Evolutionary conservation across 1,140 invertebrate species (phyloP).

Genomic region (Aphelenchoides besseyi): DNA sequence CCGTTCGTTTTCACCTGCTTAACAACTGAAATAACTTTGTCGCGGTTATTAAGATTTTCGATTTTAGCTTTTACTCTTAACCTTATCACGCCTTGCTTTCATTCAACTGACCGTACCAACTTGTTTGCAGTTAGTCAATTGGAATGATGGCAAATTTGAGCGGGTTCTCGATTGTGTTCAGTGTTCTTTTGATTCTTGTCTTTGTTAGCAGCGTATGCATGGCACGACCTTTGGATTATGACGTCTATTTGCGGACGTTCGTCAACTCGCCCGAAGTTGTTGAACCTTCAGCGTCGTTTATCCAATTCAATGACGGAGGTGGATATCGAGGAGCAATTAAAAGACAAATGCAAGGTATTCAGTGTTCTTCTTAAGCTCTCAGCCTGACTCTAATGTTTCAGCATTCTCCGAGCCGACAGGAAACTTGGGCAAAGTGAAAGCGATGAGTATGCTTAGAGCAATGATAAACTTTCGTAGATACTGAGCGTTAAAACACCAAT

Average conservation of each 20-base stretch:
- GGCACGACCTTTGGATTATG: background rate
- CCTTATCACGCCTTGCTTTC: no score
- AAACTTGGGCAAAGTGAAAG: background rate
- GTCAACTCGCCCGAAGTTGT: background rate
- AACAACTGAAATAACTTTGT: no score
- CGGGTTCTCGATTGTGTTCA: background rate
- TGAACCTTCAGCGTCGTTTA: background rate
- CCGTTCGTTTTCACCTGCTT: no score
- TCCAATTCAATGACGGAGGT: background rate
- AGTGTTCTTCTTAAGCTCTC: no score
- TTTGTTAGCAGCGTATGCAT: background rate
- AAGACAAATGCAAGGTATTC: background rate
- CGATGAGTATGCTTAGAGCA: slow-evolving; percentile 13
- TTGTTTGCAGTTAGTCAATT: no score
- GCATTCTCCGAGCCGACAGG: slow-evolving; percentile 11
- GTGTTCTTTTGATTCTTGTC: background rate
- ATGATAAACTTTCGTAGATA: slow-evolving; percentile 21
- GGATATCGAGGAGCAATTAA: background rate
- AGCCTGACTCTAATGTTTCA: no score
- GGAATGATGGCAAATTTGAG: no score
- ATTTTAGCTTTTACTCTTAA: no score
- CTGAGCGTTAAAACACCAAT: background rate
- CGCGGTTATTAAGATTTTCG: no score
- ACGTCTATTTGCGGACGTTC: background rate
- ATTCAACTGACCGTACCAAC: no score